A percentile compares a stretch with the other conserved stretches of the same genome.
Evolutionary conservation across 2,888 invertebrate species (phyloP).

Genomic region (Hermodice carunculata): DNA sequence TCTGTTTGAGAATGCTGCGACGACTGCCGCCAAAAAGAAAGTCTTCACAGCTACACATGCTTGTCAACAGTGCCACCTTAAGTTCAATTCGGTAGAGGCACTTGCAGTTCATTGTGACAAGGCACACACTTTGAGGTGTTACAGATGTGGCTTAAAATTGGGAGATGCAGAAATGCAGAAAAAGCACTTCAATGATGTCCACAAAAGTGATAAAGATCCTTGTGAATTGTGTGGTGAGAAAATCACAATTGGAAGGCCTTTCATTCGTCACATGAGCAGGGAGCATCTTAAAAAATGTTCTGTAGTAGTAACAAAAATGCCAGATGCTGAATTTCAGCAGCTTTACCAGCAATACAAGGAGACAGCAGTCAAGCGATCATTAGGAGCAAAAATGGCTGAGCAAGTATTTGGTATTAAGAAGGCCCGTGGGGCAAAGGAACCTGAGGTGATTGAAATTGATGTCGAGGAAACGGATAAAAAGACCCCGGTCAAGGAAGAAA

Average conservation of each 20-base stretch:
- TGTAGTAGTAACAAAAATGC: constrained; percentile 43
- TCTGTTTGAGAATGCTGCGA: constrained; percentile 18
- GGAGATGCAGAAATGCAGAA: constrained; percentile 11
- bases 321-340: constrained; percentile 37
- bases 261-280: constrained; percentile 22
- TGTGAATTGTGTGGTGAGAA: constrained; percentile 14
- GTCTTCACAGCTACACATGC: constrained; percentile 6
- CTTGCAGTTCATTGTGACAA: constrained; percentile 21
- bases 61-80: constrained; percentile 18
- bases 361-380: no score
- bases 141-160: constrained; percentile 20
- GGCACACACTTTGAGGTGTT: constrained; percentile 22
- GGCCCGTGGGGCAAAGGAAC: no score
- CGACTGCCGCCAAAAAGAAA: constrained; percentile 16
- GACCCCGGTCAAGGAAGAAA: no score
- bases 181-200: constrained; percentile 15
- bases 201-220: constrained; percentile 10
- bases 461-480: no score
- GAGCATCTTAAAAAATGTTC: constrained; percentile 55
- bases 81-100: constrained; percentile 14
- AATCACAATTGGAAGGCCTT: constrained; percentile 18
- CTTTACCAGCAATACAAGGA: no score
- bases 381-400: no score
- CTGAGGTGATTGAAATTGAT: no score
- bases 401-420: no score